phyloP scores from a whole-genome alignment of 2,888 invertebrate genomes.

The Orchesella flavescens region DNA sequence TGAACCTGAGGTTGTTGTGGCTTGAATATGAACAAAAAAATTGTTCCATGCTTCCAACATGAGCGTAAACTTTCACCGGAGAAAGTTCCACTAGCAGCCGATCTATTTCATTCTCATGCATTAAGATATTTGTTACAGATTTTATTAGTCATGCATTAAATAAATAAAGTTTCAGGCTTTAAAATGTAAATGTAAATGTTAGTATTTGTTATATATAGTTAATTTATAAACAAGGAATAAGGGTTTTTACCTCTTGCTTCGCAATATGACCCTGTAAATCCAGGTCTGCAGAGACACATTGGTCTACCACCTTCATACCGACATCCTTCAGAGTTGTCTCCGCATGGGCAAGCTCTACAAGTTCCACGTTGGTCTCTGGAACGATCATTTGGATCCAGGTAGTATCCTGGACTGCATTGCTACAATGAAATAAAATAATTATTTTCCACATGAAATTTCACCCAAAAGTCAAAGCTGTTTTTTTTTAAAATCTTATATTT shows the following conservation, averaged over 20 bases:
- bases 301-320: slow-evolving; percentile 77
- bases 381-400: slow-evolving; percentile 79
- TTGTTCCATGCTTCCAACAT: slow-evolving; percentile 74
- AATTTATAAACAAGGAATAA: slow-evolving; percentile 1
- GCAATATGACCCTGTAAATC: slow-evolving; percentile 82
- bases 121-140: neutral
- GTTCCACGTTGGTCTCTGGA: slow-evolving; percentile 77
- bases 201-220: neutral
- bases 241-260: slow-evolving; percentile 77
- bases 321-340: slow-evolving; percentile 82
- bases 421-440: slow-evolving; percentile 69
- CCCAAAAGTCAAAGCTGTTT: neutral
- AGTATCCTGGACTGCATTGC: slow-evolving; percentile 82
- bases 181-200: neutral
- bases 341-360: slow-evolving; percentile 86
- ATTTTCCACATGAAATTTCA: too few species aligned
- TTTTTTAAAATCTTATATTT: neutral
- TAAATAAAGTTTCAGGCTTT: too few species aligned
- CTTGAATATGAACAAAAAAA: slow-evolving; percentile 77
- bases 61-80: slow-evolving; percentile 75
- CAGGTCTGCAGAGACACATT: slow-evolving; percentile 82
- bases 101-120: slow-evolving; percentile 72
- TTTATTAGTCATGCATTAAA: slow-evolving; percentile 15
- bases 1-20: slow-evolving; percentile 73
- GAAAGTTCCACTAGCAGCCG: slow-evolving; percentile 76